phyloP scores from a whole-genome alignment of 2,888 invertebrate genomes.

The Epirrhoe alternata region DNA sequence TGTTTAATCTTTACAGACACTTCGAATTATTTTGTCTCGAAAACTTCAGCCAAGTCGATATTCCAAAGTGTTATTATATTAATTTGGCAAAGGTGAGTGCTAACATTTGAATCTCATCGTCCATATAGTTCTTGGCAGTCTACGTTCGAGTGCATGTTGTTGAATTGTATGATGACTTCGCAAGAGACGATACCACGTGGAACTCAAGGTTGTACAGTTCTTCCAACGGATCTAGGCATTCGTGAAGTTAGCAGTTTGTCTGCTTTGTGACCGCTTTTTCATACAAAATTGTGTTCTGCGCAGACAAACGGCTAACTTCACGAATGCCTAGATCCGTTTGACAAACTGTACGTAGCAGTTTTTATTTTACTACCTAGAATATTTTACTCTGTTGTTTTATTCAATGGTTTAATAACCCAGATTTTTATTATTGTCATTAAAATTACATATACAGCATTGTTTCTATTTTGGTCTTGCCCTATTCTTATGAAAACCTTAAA shows the following conservation, averaged over 20 bases:
- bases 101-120: conserved; percentile 15
- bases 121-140: conserved; percentile 27
- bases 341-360: no score
- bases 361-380: not conserved
- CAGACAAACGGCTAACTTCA: no score
- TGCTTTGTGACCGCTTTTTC: no score
- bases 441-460: no score
- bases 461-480: no score
- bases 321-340: no score
- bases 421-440: not conserved
- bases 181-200: conserved; percentile 10
- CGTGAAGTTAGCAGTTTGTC: no score
- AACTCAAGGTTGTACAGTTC: not conserved
- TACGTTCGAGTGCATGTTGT: conserved; percentile 12
- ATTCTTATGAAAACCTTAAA: not conserved
- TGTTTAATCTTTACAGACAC: conserved; percentile 10
- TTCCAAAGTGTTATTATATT: conserved; percentile 16
- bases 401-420: not conserved
- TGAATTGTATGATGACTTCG: conserved; percentile 16
- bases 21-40: conserved; percentile 7
- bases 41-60: conserved; percentile 19
- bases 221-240: no score
- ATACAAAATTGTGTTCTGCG: no score
- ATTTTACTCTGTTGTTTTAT: not conserved
- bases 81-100: conserved; percentile 28